A percentile compares a stretch with the other conserved stretches of the same genome.
phyloP scores from a whole-genome alignment of 2,113 vertebrate genomes.

The Rhinoderma darwinii region DNA sequence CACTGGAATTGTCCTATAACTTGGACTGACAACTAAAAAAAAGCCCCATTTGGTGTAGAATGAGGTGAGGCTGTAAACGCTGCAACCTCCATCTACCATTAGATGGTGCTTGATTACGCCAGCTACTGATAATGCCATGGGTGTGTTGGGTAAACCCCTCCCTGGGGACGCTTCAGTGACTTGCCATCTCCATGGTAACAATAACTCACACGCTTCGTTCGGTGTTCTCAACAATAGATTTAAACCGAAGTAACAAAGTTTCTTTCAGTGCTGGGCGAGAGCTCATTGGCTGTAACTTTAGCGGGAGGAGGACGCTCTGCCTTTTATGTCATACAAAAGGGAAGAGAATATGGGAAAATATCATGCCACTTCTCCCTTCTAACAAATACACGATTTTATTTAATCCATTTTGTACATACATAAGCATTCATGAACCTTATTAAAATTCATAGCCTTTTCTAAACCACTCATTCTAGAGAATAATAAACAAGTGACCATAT shows the following conservation, averaged over 20 bases:
- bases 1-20: no score
- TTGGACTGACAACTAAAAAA: no score
- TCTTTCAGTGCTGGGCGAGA: not conserved
- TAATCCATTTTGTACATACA: not conserved
- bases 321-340: not conserved
- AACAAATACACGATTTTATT: not conserved
- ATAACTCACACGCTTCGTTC: constrained; percentile 20
- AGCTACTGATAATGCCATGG: not conserved
- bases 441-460: not conserved
- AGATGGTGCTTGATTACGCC: constrained; percentile 24
- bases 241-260: constrained; percentile 41
- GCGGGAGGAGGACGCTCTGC: not conserved
- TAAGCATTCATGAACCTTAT: no score
- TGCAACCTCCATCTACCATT: not conserved
- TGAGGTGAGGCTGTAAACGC: not conserved
- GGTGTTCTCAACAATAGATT: constrained; percentile 34
- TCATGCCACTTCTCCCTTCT: not conserved
- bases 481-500: not conserved
- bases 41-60: no score
- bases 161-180: constrained; percentile 32
- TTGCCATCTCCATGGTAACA: constrained; percentile 43
- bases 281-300: not conserved
- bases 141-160: constrained; percentile 41
- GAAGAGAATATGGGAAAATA: not conserved
- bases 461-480: not conserved